These are phyloP conservation scores for Lytechinus variegatus DNA, from an alignment of 35 echinoderm and acorn worm genomes.

Conservation along the genomic window DNA sequence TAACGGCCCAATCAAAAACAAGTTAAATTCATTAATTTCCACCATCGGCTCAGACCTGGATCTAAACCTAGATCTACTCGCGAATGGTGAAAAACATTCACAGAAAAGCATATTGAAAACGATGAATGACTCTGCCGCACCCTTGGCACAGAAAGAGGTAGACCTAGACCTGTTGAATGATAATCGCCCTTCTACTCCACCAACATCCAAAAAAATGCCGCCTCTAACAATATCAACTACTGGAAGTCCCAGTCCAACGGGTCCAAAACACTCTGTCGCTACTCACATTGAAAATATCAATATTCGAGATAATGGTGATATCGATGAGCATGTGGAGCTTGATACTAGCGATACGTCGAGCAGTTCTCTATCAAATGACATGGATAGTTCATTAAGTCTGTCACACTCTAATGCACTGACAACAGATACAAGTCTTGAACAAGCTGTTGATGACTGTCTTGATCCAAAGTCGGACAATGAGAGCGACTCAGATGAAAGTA, in stretches of 20 bases:
- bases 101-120: slow-evolving; percentile 36
- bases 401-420: not conserved
- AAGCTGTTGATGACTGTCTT: not conserved
- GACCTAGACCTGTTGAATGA: not conserved
- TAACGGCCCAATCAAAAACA: not conserved
- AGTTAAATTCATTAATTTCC: slow-evolving; percentile 46
- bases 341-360: slow-evolving; percentile 25
- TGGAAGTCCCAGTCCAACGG: slow-evolving; percentile 6
- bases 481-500: not conserved
- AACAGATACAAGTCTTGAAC: slow-evolving; percentile 30
- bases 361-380: slow-evolving; percentile 15
- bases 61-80: not conserved
- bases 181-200: not conserved
- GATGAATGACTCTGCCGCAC: slow-evolving; percentile 1
- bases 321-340: not conserved
- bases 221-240: slow-evolving; percentile 45
- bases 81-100: slow-evolving; percentile 33
- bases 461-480: not conserved
- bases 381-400: slow-evolving; percentile 20
- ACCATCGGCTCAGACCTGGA: slow-evolving; percentile 15
- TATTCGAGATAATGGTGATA: slow-evolving; percentile 5
- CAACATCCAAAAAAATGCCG: slow-evolving; percentile 53
- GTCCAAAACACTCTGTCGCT: slow-evolving; percentile 28
- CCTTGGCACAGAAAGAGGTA: slow-evolving; percentile 45
- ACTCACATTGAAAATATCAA: slow-evolving; percentile 25